Conservation (phyloP, 2,113 vertebrate species). For the Atherinomorus stipes region DNA sequence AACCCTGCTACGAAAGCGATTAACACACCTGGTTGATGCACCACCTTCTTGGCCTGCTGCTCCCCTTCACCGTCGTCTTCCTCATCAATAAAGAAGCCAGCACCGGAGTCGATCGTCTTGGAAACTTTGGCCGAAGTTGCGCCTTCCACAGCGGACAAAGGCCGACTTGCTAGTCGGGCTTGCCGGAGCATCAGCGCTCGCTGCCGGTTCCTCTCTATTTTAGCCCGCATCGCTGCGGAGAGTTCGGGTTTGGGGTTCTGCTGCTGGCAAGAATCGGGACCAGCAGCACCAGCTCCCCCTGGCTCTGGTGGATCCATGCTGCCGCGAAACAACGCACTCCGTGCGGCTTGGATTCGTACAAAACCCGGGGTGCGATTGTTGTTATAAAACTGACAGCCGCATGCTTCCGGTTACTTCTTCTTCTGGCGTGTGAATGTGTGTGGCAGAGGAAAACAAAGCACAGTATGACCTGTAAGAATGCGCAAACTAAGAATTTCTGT, state of each 20-base stretch:
- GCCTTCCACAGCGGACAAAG: constrained; percentile 78
- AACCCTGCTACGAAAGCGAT: not conserved
- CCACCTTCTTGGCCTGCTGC: constrained; percentile 76
- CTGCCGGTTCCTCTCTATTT: constrained; percentile 92
- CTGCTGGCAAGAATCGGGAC: not conserved
- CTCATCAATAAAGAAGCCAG: constrained; percentile 94
- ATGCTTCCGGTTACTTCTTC: constrained; percentile 38
- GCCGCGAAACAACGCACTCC: not conserved
- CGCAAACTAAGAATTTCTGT: too few species aligned
- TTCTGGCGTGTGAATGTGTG: too few species aligned
- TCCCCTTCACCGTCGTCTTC: constrained; percentile 81
- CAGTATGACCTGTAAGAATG: too few species aligned
- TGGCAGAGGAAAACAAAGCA: too few species aligned
- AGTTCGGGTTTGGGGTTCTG: constrained; percentile 62
- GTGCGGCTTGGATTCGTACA: not conserved
- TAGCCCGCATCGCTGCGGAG: constrained; percentile 86
- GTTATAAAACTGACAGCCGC: constrained; percentile 21
- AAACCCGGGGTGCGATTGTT: not conserved
- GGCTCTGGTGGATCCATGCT: constrained; percentile 57
- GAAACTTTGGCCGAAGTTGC: constrained; percentile 78
- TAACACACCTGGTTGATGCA: constrained; percentile 88
- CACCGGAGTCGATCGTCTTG: constrained; percentile 89
- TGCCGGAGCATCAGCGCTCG: constrained; percentile 91
- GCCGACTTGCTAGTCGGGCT: constrained; percentile 87
- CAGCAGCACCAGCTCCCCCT: not conserved